Percentiles rank a stretch among this genome's conserved stretches.
Evolutionary conservation across 2,888 invertebrate genomes (phyloP).

Genomic region (Odontomyia ornata): DNA sequence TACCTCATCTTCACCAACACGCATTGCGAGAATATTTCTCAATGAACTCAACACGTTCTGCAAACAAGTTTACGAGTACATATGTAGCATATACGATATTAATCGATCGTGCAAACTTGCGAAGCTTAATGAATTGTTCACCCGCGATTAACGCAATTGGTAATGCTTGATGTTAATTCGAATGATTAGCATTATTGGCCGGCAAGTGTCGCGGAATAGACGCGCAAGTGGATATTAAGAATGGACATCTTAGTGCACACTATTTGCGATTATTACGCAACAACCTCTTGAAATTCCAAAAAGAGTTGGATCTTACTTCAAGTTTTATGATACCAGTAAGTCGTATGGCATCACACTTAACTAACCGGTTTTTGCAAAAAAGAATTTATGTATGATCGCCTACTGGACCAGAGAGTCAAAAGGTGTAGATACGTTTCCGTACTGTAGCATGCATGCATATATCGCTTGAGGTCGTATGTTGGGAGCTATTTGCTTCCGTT

Average conservation of each 20-base stretch:
- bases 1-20: too few species aligned
- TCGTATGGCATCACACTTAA: conserved; percentile 32
- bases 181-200: conserved; percentile 29
- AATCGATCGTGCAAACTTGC: not conserved
- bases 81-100: not conserved
- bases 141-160: not conserved
- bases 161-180: not conserved
- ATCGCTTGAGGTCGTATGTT: too few species aligned
- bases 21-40: not conserved
- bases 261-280: conserved; percentile 16
- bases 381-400: not conserved
- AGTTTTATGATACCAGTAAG: conserved; percentile 6
- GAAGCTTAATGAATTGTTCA: not conserved
- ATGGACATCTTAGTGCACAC: not conserved
- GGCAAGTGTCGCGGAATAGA: conserved; percentile 24
- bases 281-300: conserved; percentile 16
- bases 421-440: conserved; percentile 21
- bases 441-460: not conserved
- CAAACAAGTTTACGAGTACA: not conserved
- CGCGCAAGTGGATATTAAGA: not conserved
- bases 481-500: too few species aligned
- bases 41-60: conserved; percentile 4
- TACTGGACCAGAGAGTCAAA: conserved; percentile 19
- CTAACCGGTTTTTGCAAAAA: conserved; percentile 37
- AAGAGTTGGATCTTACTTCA: not conserved